Base-by-base conservation (phyloP, 2,113 vertebrate species). In the Scytalopus superciliaris region DNA sequence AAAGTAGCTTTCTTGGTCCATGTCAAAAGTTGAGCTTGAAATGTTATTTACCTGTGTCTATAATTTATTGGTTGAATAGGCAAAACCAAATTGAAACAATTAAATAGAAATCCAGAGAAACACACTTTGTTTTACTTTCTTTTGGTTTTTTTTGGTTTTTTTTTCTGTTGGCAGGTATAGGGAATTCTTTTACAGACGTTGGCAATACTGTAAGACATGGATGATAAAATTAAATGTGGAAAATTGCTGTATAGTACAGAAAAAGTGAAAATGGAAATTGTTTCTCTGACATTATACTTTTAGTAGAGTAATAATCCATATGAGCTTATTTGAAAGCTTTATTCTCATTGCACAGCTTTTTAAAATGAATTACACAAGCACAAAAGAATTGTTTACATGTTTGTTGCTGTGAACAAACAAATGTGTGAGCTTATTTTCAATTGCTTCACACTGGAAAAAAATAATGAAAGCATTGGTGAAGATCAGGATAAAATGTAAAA, bases 151-250 rank as follows among this genome's bases (percentile, higher is more conserved):
- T 81, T 84, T 52, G 7, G 7, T 3, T 74, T 21, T 81, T 25
- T 50, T 84, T 55, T n/a, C 13, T 22, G 42, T 50, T 90, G 67
- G 19, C 33, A 52, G 28, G 63, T 87, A 88, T 52, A 67, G n/a
- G 52, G 22, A 80, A 90, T 95, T 37, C 31, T 96, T 94, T 89
- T 68, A 81, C 50, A 92, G 77, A 75, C 93, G 19, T n/a, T 95
- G 64, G 55, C n/a, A 80, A 49, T 78, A 86, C 28, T 86, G 23
- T 75, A 87, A 77, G 69, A 86, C 35, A 84, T 4, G 18, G 49
- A 19, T 75, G 88, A 85, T 95, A 92, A 89, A 91, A 30, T 19
- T 59, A 72, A 92, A 90, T 42, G 40, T 92, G 82, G 87, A 93
- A 97, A 96, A 87, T 52, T 66, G 40, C 57, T 94, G 24, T 17